phyloP scores from a whole-genome alignment of 2,888 invertebrate species.

The Ectemnius continuus region DNA sequence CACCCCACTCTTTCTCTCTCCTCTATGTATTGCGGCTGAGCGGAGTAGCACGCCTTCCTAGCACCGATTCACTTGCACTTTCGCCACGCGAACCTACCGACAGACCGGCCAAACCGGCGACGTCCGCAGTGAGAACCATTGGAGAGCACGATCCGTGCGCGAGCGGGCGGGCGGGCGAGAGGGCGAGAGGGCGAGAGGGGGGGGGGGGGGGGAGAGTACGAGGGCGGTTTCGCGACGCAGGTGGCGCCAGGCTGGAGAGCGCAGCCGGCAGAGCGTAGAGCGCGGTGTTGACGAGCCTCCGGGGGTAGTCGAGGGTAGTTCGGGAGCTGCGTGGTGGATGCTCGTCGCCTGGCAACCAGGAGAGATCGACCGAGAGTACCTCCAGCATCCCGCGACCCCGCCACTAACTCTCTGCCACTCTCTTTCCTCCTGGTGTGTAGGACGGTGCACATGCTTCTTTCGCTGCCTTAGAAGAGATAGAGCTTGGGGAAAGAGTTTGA shows the following conservation, averaged over 20 bases:
- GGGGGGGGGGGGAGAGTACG: conserved; percentile 2
- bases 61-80: too few species aligned
- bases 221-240: conserved; percentile 23
- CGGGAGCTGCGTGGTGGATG: conserved; percentile 65
- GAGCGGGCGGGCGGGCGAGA: conserved; percentile 34
- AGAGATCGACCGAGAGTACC: conserved; percentile 75
- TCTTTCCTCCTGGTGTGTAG: neutral
- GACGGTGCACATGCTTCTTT: neutral
- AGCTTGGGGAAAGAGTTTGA: neutral
- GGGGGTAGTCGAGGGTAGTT: conserved; percentile 54
- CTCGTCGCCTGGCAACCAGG: conserved; percentile 76
- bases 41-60: too few species aligned
- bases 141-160: conserved; percentile 41
- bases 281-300: conserved; percentile 49
- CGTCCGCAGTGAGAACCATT: conserved; percentile 39
- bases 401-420: neutral
- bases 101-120: conserved; percentile 41
- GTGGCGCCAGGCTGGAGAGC: conserved; percentile 62
- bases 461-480: neutral
- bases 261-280: conserved; percentile 47
- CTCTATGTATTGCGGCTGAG: neutral
- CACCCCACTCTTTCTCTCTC: neutral
- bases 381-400: conserved; percentile 71
- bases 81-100: too few species aligned
- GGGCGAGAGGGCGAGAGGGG: conserved; percentile 14